Evolutionary conservation across 1,140 invertebrate genomes (phyloP).

Genomic region (Solen grandis): DNA sequence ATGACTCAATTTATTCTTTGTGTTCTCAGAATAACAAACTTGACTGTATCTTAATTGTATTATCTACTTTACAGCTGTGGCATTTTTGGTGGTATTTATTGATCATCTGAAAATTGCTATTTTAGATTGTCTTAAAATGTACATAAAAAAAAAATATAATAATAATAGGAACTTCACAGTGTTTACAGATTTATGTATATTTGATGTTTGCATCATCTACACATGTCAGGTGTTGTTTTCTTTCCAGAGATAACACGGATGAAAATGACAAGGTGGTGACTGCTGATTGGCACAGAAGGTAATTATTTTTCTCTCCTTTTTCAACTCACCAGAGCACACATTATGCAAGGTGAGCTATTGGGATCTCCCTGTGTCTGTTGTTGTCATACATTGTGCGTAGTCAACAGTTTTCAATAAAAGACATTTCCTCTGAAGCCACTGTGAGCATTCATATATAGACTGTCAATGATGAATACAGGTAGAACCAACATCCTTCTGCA

Average conservation of each 20-base stretch:
- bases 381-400: too few species aligned
- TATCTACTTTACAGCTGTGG: not conserved
- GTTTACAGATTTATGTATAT: not conserved
- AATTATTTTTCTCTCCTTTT: constrained; percentile 1
- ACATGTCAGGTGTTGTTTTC: too few species aligned
- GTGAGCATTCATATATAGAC: not conserved
- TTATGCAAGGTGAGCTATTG: too few species aligned
- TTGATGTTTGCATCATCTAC: not conserved
- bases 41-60: not conserved
- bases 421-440: not conserved
- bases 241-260: constrained; percentile 64
- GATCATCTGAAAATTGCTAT: not conserved
- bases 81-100: not conserved
- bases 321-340: too few species aligned
- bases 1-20: too few species aligned
- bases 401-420: not conserved
- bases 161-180: too few species aligned
- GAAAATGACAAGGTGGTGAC: constrained; percentile 70
- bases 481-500: not conserved
- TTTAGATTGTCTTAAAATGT: not conserved
- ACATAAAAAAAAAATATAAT: not conserved
- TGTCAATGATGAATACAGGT: not conserved
- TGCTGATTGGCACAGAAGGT: constrained; percentile 68
- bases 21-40: too few species aligned
- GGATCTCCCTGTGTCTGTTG: too few species aligned